Conservation (phyloP, 2,113 vertebrate genomes). For the Oncorhynchus tshawytscha region DNA sequence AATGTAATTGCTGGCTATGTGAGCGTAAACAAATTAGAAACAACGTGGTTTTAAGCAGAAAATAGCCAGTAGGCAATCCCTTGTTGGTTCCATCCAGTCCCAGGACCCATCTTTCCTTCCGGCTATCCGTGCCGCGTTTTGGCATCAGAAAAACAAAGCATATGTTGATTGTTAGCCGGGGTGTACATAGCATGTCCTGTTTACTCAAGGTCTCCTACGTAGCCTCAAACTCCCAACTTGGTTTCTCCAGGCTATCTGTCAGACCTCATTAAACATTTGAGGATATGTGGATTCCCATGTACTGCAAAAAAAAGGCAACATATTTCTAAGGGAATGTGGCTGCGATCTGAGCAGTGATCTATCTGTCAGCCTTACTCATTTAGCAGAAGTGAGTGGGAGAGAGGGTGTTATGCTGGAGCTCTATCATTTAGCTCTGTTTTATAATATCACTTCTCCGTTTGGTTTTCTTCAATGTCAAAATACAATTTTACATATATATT, state of each 20-base stretch:
- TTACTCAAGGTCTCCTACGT: slow-evolving; percentile 93
- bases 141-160: slow-evolving; percentile 88
- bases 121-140: slow-evolving; percentile 83
- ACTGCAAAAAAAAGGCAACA: slow-evolving; percentile 86
- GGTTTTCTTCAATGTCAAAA: slow-evolving; percentile 14
- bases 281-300: slow-evolving; percentile 88
- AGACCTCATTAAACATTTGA: slow-evolving; percentile 92
- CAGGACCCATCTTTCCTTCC: slow-evolving; percentile 75
- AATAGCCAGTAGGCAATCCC: slow-evolving; percentile 65
- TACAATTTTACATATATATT: not conserved
- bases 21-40: slow-evolving; percentile 64
- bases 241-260: slow-evolving; percentile 99
- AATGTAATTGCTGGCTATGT: slow-evolving; percentile 38
- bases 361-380: slow-evolving; percentile 91
- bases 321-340: slow-evolving; percentile 74
- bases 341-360: slow-evolving; percentile 90
- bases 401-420: slow-evolving; percentile 63
- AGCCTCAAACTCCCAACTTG: slow-evolving; percentile 93
- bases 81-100: slow-evolving; percentile 69
- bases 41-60: slow-evolving; percentile 54
- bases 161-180: slow-evolving; percentile 98
- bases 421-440: slow-evolving; percentile 48
- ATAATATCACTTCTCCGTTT: slow-evolving; percentile 14
- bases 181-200: slow-evolving; percentile 95
- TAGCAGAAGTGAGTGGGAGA: slow-evolving; percentile 73